Conservation (phyloP, 2,113 vertebrate genomes). For the Cisticola juncidis region DNA sequence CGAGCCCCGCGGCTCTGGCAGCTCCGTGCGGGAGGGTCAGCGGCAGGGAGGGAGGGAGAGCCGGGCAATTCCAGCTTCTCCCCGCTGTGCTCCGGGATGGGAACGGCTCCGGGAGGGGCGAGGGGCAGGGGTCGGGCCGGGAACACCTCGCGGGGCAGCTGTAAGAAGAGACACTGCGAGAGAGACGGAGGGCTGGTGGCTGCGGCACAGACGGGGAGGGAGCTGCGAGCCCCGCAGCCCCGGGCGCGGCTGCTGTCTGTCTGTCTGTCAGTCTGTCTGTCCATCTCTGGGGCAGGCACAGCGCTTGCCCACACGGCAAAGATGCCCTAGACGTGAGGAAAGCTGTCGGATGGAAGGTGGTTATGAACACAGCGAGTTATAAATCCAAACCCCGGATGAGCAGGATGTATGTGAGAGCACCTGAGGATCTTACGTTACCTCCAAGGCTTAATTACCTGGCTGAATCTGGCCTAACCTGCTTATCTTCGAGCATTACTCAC, state of each 20-base stretch:
- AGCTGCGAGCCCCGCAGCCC: fast-evolving
- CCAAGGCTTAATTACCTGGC: constrained; percentile 6
- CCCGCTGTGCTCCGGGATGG: fast-evolving
- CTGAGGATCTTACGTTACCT: neutral
- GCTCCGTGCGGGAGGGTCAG: neutral
- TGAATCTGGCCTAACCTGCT: constrained; percentile 53
- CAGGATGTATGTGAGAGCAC: neutral
- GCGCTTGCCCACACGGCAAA: neutral
- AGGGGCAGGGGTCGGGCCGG: neutral
- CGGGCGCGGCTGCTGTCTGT: neutral
- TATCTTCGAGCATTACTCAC: constrained; percentile 42
- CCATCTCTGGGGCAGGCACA: neutral
- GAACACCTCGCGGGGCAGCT: neutral
- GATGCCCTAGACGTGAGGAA: neutral
- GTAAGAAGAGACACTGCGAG: fast-evolving
- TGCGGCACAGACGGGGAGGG: fast-evolving
- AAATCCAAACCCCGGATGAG: neutral
- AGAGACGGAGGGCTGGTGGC: neutral
- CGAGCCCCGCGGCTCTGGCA: neutral
- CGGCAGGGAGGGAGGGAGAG: neutral
- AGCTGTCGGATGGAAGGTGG: neutral
- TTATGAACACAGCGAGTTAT: fast-evolving
- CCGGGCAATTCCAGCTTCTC: neutral
- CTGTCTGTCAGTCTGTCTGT: neutral
- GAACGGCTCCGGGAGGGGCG: neutral